These are phyloP conservation scores for Hirtodrosophila confusa DNA, from an alignment of 2,888 invertebrate species.

Conservation along the genomic window DNA sequence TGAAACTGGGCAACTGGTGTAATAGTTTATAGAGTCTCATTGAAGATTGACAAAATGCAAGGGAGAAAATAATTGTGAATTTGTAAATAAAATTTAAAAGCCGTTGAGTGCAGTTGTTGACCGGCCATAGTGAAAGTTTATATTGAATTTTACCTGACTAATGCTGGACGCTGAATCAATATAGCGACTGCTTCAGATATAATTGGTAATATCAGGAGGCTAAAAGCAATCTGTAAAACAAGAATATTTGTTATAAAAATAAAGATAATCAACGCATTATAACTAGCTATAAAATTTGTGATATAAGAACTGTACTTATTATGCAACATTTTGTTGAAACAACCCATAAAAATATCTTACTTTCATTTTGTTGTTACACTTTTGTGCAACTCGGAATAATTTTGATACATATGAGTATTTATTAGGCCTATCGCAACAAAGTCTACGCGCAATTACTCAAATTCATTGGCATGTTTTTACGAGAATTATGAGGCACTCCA, in stretches of 20 bases:
- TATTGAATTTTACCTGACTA: no score
- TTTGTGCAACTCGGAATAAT: background rate
- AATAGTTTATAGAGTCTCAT: slow-evolving; percentile 6
- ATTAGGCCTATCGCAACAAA: slow-evolving; percentile 14
- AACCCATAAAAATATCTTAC: slow-evolving; percentile 1
- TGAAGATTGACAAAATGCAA: slow-evolving; percentile 8
- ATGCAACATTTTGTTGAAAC: slow-evolving; percentile 6
- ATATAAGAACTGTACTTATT: background rate
- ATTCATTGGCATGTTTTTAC: slow-evolving; percentile 34
- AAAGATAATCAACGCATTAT: no score
- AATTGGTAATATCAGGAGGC: no score
- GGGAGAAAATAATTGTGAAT: background rate
- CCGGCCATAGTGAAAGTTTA: background rate
- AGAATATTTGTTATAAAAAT: no score
- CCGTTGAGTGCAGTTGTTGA: slow-evolving; percentile 3
- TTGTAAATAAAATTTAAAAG: slow-evolving; percentile 2
- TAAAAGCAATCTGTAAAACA: no score
- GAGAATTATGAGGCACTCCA: slow-evolving; percentile 32
- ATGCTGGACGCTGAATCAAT: no score
- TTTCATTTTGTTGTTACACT: background rate
- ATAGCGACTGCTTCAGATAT: no score
- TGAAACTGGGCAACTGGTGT: slow-evolving; percentile 16
- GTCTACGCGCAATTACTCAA: slow-evolving; percentile 35
- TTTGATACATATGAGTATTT: slow-evolving; percentile 6
- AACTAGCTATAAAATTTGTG: no score